phyloP scores from a whole-genome alignment of 2,797 vertebrate species.

The Poeciliopsis gracilis region DNA sequence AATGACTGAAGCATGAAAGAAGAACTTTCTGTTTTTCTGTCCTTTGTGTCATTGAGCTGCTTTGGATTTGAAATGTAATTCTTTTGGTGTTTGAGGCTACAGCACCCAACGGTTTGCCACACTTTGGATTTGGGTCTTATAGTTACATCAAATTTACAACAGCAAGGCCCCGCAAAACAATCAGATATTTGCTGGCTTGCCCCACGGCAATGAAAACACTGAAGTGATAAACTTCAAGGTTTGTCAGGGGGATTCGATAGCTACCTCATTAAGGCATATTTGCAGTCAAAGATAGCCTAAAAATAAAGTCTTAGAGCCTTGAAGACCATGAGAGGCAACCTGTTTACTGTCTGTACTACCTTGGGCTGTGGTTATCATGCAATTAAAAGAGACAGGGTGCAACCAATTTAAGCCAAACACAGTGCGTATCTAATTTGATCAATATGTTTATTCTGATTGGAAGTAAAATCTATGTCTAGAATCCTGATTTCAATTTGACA shows the following conservation, averaged over 20 bases:
- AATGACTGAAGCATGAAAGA: slow-evolving; percentile 48
- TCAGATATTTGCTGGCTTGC: slow-evolving; percentile 37
- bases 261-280: slow-evolving; percentile 25
- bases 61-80: slow-evolving; percentile 52
- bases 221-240: slow-evolving; percentile 35
- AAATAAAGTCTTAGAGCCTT: slow-evolving; percentile 23
- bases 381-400: slow-evolving; percentile 19
- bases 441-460: background rate
- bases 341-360: slow-evolving; percentile 4
- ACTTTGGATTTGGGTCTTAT: slow-evolving; percentile 16
- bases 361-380: slow-evolving; percentile 1
- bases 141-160: slow-evolving; percentile 16
- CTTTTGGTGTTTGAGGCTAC: slow-evolving; percentile 46
- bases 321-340: slow-evolving; percentile 11
- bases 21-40: slow-evolving; percentile 21
- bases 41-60: slow-evolving; percentile 22
- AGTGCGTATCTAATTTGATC: background rate
- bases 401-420: slow-evolving; percentile 14
- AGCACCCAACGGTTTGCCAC: slow-evolving; percentile 60
- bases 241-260: slow-evolving; percentile 36
- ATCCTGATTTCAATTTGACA: background rate
- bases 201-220: slow-evolving; percentile 39
- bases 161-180: slow-evolving; percentile 20
- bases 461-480: background rate
- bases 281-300: background rate